Conservation (phyloP, 2,888 invertebrate species). For the Leistus spinibarbis region DNA sequence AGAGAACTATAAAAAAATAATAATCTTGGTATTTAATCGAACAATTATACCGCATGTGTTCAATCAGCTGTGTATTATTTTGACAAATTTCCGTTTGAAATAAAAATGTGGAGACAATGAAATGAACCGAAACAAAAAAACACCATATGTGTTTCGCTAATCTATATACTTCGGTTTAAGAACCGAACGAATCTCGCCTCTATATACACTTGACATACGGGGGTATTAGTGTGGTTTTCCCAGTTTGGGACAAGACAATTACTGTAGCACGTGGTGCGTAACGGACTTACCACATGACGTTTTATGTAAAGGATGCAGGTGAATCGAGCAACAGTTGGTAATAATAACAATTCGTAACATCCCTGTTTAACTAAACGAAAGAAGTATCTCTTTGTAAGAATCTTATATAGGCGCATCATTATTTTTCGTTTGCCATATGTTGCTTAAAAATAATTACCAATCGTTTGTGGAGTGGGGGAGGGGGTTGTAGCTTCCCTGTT, state of each 20-base stretch:
- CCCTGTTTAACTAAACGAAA: neutral
- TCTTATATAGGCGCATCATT: neutral
- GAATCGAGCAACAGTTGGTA: neutral
- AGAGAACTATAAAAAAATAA: too few species aligned
- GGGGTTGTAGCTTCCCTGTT: neutral
- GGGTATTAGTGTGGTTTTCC: neutral
- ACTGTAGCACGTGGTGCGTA: neutral
- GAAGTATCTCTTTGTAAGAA: neutral
- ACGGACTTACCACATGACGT: neutral
- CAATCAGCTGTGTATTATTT: too few species aligned
- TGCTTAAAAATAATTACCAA: constrained; percentile 2
- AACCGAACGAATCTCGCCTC: neutral
- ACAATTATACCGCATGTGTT: too few species aligned
- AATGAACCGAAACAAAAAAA: neutral
- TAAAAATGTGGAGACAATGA: neutral
- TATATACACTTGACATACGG: neutral
- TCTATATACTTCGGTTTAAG: neutral
- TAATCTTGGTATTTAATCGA: too few species aligned
- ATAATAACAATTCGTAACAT: neutral
- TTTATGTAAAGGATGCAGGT: neutral
- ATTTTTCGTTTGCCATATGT: constrained; percentile 30
- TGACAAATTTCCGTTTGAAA: neutral
- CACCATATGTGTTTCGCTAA: neutral
- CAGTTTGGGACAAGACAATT: neutral
- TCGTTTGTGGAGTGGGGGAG: neutral